Evolutionary conservation across 2,797 vertebrate species (phyloP).

Genomic region (Premnoplex brunnescens): DNA sequence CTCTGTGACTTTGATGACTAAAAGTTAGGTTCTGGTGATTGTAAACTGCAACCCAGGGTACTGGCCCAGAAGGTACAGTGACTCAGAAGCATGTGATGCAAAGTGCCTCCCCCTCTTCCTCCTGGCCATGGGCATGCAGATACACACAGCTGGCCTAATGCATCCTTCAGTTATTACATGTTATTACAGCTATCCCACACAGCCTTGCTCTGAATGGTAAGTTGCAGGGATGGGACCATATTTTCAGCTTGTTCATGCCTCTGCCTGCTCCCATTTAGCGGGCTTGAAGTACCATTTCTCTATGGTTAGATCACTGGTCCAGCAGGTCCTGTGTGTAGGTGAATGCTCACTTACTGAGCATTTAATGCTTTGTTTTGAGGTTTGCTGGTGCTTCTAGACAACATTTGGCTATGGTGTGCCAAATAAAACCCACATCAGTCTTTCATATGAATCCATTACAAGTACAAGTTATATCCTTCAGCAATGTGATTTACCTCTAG

Average conservation of each 20-base stretch:
- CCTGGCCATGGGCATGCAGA: background rate
- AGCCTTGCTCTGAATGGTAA: background rate
- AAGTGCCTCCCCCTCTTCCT: background rate
- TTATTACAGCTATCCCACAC: background rate
- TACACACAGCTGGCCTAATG: background rate
- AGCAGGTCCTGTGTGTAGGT: background rate
- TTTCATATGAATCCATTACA: background rate
- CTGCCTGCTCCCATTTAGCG: background rate
- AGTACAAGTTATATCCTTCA: background rate
- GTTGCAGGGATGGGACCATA: background rate
- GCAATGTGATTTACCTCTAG: background rate
- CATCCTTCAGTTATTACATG: background rate
- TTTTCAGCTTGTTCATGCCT: background rate
- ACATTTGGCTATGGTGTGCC: background rate
- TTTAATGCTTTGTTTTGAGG: background rate
- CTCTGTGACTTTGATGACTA: background rate
- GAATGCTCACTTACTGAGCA: background rate
- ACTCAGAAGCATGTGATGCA: background rate
- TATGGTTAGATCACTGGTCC: accelerated
- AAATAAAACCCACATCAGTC: background rate
- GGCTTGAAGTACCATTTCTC: accelerated
- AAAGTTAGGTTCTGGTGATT: background rate
- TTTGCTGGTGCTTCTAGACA: background rate
- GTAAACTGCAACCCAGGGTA: background rate
- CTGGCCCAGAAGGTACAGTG: background rate